Conservation (phyloP, 2,797 vertebrate species). For the Xiphophorus birchmanni region DNA sequence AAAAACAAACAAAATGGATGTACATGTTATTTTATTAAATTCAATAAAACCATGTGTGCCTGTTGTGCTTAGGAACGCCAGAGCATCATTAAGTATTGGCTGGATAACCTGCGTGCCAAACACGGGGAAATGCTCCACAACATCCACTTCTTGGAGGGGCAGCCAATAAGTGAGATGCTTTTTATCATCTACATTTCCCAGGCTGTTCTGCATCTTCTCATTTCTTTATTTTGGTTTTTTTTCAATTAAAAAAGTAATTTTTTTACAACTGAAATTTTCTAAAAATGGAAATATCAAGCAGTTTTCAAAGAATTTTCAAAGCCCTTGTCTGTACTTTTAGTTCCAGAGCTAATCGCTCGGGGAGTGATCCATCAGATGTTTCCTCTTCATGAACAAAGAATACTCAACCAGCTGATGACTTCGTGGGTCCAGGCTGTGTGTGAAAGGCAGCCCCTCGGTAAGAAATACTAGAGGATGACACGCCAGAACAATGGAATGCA, state of each 20-base stretch:
- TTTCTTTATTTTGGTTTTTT: neutral
- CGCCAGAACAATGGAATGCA: neutral
- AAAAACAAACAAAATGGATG: neutral
- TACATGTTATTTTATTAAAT: neutral
- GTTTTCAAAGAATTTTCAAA: no score
- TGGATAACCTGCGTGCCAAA: slow-evolving; percentile 92
- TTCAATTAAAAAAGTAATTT: no score
- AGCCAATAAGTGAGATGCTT: slow-evolving; percentile 89
- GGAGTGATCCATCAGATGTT: slow-evolving; percentile 93
- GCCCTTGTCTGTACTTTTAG: slow-evolving; percentile 61
- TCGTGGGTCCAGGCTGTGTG: slow-evolving; percentile 95
- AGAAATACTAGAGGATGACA: slow-evolving; percentile 5
- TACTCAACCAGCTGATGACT: slow-evolving; percentile 92
- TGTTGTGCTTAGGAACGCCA: slow-evolving; percentile 86
- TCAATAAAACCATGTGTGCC: neutral
- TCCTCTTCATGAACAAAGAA: slow-evolving; percentile 91
- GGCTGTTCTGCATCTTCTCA: neutral
- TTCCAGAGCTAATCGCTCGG: slow-evolving; percentile 88
- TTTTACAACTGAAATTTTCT: no score
- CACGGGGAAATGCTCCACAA: slow-evolving; percentile 92
- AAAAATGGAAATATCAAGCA: no score
- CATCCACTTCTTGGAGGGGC: slow-evolving; percentile 92
- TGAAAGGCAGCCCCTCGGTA: slow-evolving; percentile 91
- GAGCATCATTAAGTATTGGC: slow-evolving; percentile 92
- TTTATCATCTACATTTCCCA: neutral